These are phyloP conservation scores for Lasaia peninsularis DNA, from an alignment of 1,140 invertebrate species.

Conservation along the genomic window DNA sequence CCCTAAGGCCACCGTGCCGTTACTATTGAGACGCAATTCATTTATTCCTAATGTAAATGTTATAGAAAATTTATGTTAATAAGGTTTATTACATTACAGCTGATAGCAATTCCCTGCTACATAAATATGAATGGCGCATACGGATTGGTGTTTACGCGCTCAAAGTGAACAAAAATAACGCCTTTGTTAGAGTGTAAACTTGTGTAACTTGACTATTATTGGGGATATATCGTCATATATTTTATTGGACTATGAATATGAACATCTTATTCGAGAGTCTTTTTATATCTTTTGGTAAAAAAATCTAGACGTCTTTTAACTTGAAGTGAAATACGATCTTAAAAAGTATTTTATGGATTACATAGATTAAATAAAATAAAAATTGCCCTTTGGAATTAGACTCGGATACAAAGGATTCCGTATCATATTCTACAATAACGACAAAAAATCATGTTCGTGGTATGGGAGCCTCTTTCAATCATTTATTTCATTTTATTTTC, in stretches of 20 bases:
- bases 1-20: conserved; percentile 18
- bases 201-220: conserved; percentile 12
- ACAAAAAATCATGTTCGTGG: too few species aligned
- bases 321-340: too few species aligned
- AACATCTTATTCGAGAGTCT: neutral
- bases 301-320: too few species aligned
- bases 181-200: conserved; percentile 9
- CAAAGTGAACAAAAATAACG: conserved; percentile 2
- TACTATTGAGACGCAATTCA: conserved; percentile 53
- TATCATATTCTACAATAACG: too few species aligned
- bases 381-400: too few species aligned
- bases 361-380: too few species aligned
- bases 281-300: too few species aligned
- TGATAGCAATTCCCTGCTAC: conserved; percentile 62
- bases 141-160: conserved; percentile 39
- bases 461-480: too few species aligned
- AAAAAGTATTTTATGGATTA: too few species aligned
- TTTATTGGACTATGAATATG: conserved; percentile 1
- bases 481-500: too few species aligned
- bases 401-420: too few species aligned
- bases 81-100: conserved; percentile 70
- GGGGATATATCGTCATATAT: conserved; percentile 4
- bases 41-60: conserved; percentile 75
- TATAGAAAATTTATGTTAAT: conserved; percentile 76
- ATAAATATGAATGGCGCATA: conserved; percentile 64